Evolutionary conservation across 2,797 vertebrate species (phyloP), one percentile per base, ranked within the genome.

Genomic region (Denticeps clupeoides): DNA sequence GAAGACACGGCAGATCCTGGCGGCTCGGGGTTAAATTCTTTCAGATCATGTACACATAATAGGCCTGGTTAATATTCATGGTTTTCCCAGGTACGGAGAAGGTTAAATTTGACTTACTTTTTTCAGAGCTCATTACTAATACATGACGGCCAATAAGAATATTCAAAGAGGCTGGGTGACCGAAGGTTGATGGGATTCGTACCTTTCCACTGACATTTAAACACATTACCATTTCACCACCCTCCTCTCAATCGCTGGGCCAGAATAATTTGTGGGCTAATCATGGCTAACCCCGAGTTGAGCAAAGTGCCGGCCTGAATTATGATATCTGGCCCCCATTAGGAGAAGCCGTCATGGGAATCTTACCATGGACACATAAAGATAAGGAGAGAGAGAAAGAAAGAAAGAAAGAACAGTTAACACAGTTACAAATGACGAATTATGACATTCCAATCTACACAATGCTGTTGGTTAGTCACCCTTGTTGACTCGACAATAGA

Each of bases 41-140:
- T 86, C 82, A 85, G 82, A 87, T 85, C 81, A 79, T 82, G 81
- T 81, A 82, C 79, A 85, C 77, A 82, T 86, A 84, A 87, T 85
- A 75, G 79, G 73, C 78, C 73, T 73, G 63, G 71, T 87, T 84
- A 87, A 87, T 85, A 87, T 87, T 87, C 81, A 87, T 84, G 76
- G 81, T 75, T 67, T 79, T 65, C 70, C 73, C 78, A 84, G 82
- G 82, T 82, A 83, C 77, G 71, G 79, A 71, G 81, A 84, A 87
- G 84, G 84, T 85, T 85, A 87, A 84, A 85, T 82, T 84, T 84
- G 64, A 83, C 82, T 84, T 80, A 82, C 35, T 38, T 38, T 38
- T 19, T 63, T 64, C 82, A 82, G 81, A 81, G 81, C 72, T 78
- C 81, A 85, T 87, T 79, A 85, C 61, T 87, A 82, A 85, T 75